Evolutionary conservation across 2,797 vertebrate species (phyloP).

Genomic region (Streptopelia turtur): DNA sequence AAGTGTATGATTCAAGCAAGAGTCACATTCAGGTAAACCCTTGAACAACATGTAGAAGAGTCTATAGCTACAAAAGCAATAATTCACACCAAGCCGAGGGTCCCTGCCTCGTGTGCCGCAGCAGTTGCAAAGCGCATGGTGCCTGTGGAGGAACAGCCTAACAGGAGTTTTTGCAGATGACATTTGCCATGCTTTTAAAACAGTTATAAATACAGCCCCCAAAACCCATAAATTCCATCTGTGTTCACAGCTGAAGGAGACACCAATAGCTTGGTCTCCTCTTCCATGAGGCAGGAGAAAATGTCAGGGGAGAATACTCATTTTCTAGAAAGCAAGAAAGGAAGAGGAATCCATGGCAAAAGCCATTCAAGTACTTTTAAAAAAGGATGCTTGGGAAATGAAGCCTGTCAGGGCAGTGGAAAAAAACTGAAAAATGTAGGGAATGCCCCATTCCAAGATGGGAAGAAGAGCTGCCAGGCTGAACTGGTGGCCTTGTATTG

Average conservation of each 20-base stretch:
- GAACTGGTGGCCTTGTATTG: background rate
- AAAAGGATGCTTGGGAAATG: background rate
- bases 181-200: conserved; percentile 51
- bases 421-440: background rate
- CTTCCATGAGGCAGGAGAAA: background rate
- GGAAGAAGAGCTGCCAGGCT: background rate
- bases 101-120: background rate
- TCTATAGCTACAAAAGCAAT: background rate
- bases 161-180: background rate
- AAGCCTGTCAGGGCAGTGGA: background rate
- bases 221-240: conserved; percentile 49
- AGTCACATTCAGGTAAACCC: background rate
- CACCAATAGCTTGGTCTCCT: background rate
- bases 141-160: background rate
- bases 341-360: background rate
- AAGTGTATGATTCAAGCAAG: background rate
- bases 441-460: background rate
- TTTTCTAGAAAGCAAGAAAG: conserved; percentile 48
- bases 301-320: background rate
- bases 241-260: conserved; percentile 38
- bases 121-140: accelerated
- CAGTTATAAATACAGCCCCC: conserved; percentile 35
- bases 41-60: background rate
- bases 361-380: background rate
- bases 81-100: background rate